These are phyloP conservation scores for Zaprionus capensis DNA, from an alignment of 1,140 invertebrate species.

Conservation along the genomic window DNA sequence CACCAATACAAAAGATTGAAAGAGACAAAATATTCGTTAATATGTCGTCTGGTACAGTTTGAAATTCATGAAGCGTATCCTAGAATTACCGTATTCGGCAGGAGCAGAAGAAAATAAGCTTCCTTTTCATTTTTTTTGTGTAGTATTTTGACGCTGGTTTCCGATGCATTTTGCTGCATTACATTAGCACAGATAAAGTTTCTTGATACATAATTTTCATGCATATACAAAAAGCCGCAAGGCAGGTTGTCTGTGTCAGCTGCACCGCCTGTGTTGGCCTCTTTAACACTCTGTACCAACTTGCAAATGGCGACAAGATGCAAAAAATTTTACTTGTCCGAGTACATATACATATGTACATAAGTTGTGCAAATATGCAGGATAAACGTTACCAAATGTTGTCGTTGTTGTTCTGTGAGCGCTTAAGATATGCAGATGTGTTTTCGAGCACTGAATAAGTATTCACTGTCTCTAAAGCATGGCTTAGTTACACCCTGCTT, in stretches of 20 bases:
- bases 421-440: slow-evolving; percentile 76
- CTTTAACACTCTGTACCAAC: slow-evolving; percentile 62
- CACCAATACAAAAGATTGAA: not conserved
- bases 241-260: slow-evolving; percentile 48
- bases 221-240: slow-evolving; percentile 67
- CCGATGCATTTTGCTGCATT: slow-evolving; percentile 74
- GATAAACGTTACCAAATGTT: slow-evolving; percentile 77
- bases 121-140: slow-evolving; percentile 43
- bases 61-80: not conserved
- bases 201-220: slow-evolving; percentile 82
- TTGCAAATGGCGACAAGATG: slow-evolving; percentile 80
- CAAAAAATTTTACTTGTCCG: slow-evolving; percentile 68
- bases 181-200: slow-evolving; percentile 83
- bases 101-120: slow-evolving; percentile 8
- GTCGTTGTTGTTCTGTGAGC: slow-evolving; percentile 30
- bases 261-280: slow-evolving; percentile 6
- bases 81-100: too few relatives aligned
- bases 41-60: slow-evolving; percentile 43
- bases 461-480: slow-evolving; percentile 48
- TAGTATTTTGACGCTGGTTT: slow-evolving; percentile 18
- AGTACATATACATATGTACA: slow-evolving; percentile 51
- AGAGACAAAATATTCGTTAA: slow-evolving; percentile 64
- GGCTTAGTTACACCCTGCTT: slow-evolving; percentile 35
- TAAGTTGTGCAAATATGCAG: slow-evolving; percentile 54
- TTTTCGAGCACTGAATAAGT: slow-evolving; percentile 72